Evolutionary conservation across 2,113 vertebrate species (phyloP), one percentile per base, ranked within the genome.

Genomic region (Cyphomyrus discorhynchus): DNA sequence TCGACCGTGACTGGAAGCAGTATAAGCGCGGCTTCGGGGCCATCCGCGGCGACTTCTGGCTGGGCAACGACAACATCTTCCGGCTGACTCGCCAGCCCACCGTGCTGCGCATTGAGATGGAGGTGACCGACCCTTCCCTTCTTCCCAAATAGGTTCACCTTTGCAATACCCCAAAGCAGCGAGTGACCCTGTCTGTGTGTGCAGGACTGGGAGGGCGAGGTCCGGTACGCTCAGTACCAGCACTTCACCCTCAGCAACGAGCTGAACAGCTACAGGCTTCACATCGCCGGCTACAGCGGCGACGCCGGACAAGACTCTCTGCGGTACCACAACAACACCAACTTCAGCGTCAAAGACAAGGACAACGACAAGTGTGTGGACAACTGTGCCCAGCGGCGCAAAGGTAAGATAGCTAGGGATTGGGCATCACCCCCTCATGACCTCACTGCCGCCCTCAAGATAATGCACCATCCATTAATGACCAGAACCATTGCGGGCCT

Each of bases 311-410:
- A 95, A 0, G 96, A 99, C 1, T 99, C 98, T 0, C 93, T 99
- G 39, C 91, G 96, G 88, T 99, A 99, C 92, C 98, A 99, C 94
- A 99, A 99, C 95, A 99, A 98, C 95, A 99, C 98, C 0, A 97
- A 97, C 95, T 99, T 99, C 96, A 99, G 98, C 96, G 98, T 98
- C 13, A 97, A 96, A 90, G 95, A 98, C 96, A 99, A 98, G 93
- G 98, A 99, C 95, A 99, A 99, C 0, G 98, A 99, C 96, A 99
- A 99, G 93, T 99, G 98, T 0, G 93, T 99, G 90, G 98, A 99
- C 3, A 94, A 99, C 93, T 99, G 98, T 0, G 98, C 97, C 0
- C 90, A 95, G 87, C 95, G 98, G 84, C 97, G 98, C 17, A 98
- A 98, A 98, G 98, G 98, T 96, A 93, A 92, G 49, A 0, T 0